Conservation (phyloP, 1,140 invertebrate genomes). For the Microplitis mediator region DNA sequence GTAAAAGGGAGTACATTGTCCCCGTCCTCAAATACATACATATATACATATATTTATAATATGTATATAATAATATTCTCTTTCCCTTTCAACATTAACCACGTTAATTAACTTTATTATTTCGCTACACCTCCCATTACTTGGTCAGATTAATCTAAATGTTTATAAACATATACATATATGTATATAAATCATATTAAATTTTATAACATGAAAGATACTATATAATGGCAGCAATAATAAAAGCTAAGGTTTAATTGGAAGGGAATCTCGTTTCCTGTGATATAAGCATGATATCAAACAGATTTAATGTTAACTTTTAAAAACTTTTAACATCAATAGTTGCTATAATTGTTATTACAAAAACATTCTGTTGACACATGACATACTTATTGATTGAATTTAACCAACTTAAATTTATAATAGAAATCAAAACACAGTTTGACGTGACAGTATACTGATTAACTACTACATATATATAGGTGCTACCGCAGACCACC, state of each 20-base stretch:
- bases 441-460: background rate
- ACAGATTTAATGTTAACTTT: background rate
- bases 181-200: too few species aligned
- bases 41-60: background rate
- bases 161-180: too few species aligned
- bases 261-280: background rate
- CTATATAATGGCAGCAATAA: too few species aligned
- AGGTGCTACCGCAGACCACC: background rate
- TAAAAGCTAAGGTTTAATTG: too few species aligned
- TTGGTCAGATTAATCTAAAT: too few species aligned
- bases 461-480: background rate
- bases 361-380: background rate
- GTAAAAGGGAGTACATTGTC: constrained; percentile 14
- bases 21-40: background rate
- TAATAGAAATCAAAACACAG: background rate
- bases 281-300: background rate
- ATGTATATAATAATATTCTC: background rate
- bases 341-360: too few species aligned
- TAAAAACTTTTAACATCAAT: too few species aligned
- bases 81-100: background rate
- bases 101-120: too few species aligned
- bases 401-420: background rate
- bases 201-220: too few species aligned
- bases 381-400: background rate
- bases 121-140: too few species aligned